These are phyloP conservation scores for Piezodorus guildinii DNA, from an alignment of 1,140 invertebrate genomes.

Conservation along the genomic window DNA sequence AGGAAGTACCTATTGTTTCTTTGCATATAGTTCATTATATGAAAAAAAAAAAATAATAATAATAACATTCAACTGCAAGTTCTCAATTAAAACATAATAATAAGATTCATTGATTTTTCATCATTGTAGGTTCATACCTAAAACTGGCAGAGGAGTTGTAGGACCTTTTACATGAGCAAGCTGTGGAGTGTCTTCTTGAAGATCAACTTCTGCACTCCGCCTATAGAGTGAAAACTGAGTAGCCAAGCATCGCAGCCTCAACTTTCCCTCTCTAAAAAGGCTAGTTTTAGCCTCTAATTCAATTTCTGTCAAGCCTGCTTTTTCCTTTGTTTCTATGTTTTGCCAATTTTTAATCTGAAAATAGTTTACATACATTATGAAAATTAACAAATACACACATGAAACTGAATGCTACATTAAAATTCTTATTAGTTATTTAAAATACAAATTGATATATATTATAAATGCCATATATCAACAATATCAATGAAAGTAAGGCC, in stretches of 20 bases:
- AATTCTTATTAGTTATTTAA: too few relatives aligned
- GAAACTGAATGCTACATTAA: too few relatives aligned
- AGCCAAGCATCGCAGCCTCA: conserved; percentile 36
- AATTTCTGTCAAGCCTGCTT: conserved; percentile 28
- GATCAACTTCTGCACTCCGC: conserved; percentile 32
- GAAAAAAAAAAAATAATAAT: too few relatives aligned
- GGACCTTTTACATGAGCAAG: conserved; percentile 37
- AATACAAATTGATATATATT: too few relatives aligned
- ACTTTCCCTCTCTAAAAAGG: conserved; percentile 35
- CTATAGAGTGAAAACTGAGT: conserved; percentile 36
- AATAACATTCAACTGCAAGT: too few relatives aligned
- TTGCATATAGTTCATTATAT: too few relatives aligned
- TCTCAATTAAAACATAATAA: too few relatives aligned
- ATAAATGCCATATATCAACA: too few relatives aligned
- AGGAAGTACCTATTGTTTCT: too few relatives aligned
- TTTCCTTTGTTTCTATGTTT: conserved; percentile 1
- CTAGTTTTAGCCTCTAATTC: conserved; percentile 33
- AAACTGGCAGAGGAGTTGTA: conserved; percentile 29
- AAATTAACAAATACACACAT: neutral
- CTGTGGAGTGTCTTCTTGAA: conserved; percentile 37
- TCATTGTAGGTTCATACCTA: neutral
- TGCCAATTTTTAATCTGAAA: conserved; percentile 11
- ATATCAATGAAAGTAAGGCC: too few relatives aligned
- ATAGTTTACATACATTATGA: too few relatives aligned
- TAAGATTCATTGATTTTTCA: too few relatives aligned